Base-by-base conservation (phyloP, 1,140 invertebrate genomes). In the Tigriopus japonicus region DNA sequence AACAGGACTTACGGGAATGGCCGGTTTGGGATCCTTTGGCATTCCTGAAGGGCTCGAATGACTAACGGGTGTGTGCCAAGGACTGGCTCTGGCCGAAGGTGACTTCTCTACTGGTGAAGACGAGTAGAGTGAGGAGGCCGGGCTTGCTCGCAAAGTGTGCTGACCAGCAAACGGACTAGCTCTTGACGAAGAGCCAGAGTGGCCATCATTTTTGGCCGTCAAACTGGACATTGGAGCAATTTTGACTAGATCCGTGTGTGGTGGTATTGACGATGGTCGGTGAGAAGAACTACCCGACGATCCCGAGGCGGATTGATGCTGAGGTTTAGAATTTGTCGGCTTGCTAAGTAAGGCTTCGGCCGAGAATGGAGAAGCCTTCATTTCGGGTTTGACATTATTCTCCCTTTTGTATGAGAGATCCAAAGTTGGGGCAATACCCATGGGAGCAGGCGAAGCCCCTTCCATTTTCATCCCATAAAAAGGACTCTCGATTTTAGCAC, bases 41-140 rank as follows among this genome's bases (percentile, higher is more conserved):
- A 40, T 9, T 17, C 55, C 42, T 5, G n/a, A n/a, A 2, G 14
- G 14, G 6, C 28, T 15, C 23, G 15, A 41, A 9, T 13, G 21
- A 41, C 28, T 41, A 14, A 58, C 55, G 40, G 55, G 55, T 5
- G 55, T 58, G 28, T 58, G 55, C 55, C 55, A 58, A 19, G 55
- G 55, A 42, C 55, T 58, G 14, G 19, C 35, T 21, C 21, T 49
- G 28, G 28, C 28, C 28, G 45, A 49, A 49, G 14, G 52, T 6
- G 52, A 17, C 52, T 54, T 54, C 15, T 19, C 17, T 3, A 49
- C 45, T 1, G 52, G 14, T 15, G 52, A 23, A 13, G 52, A 28
- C 14, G 52, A 15, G 21, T n/a, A 14, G n/a, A 28, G 52, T 6
- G 52, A 54, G n/a, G 52, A 23, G n/a, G 52, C 45, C 3, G 45